Evolutionary conservation across 2,113 vertebrate genomes (phyloP).

Genomic region (Paedocypris sp.): DNA sequence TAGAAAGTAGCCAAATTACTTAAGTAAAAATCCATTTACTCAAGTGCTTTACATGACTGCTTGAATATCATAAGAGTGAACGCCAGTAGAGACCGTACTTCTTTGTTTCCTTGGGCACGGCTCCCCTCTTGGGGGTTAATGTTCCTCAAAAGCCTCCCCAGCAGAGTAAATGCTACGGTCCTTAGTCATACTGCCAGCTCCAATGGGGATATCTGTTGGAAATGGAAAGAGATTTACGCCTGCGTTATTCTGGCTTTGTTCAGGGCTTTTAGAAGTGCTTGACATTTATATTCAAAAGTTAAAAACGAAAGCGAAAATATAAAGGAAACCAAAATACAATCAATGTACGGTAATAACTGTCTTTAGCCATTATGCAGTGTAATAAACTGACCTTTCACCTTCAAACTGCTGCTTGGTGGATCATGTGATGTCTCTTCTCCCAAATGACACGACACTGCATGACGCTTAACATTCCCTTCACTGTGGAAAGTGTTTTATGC

Average conservation of each 20-base stretch:
- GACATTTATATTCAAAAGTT: constrained; percentile 4
- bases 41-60: no score
- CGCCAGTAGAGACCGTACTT: constrained; percentile 18
- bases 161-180: constrained; percentile 16
- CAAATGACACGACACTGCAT: no score
- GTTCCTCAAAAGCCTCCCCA: constrained; percentile 3
- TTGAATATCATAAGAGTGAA: constrained; percentile 11
- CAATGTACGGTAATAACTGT: no score
- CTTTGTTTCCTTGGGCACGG: background rate
- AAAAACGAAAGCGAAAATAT: background rate
- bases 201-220: constrained; percentile 1
- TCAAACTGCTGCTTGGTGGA: no score
- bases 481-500: no score
- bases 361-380: no score
- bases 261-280: background rate
- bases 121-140: constrained; percentile 8
- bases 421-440: no score
- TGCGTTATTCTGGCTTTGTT: background rate
- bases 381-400: no score
- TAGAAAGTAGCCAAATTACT: no score
- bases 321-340: no score
- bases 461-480: no score
- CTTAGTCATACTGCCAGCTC: constrained; percentile 11
- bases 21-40: no score
- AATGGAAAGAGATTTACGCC: background rate